Evolutionary conservation across 2,888 invertebrate species (phyloP), one percentile per base, ranked within the genome.

Genomic region (Heliconius ethilla): DNA sequence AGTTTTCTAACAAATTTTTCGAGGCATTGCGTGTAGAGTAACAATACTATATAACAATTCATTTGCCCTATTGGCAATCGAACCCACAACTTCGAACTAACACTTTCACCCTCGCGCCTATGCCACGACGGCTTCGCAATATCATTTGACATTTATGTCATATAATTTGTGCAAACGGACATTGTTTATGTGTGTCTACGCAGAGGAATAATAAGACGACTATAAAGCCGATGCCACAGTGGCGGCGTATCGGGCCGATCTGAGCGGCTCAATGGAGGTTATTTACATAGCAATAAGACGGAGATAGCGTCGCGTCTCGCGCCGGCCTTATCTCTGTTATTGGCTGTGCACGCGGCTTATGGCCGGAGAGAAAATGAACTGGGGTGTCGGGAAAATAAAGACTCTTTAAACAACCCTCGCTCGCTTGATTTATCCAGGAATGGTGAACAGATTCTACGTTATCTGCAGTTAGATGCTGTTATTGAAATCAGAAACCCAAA

Each of bases 251-350:
- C 91, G 86, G 84, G 79, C 82, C 89, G 89, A 92, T 92, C 93
- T 87, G 85, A 83, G 86, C 85, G 89, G 89, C 89, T 92, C 89
- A 91, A 92, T 90, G 90, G 92, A 91, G 89, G 92, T 91, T 92
- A 93, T 93, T 93, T 93, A 93, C 92, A 92, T 92, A 92, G 91
- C 92, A 93, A 93, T 92, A 93, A 92, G 92, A 85, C 84, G 85
- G 85, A 86, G 90, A 92, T 91, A 90, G 89, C 87, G 89, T 88
- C 86, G 85, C 88, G 88, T 85, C 87, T 87, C 87, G 70, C 75
- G 75, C 70, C 84, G 78, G 85, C 85, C 87, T 84, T 85, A 92
- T 92, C 93, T 91, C 82, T 85, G 87, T 90, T 92, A 92, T 92
- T 91, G 91, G 87, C 89, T 88, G 90, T 92, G 90, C 90, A 89